Percentiles rank a stretch among this genome's conserved stretches.
These are phyloP conservation scores for Lepeophtheirus nordmannii DNA, from an alignment of 2,888 invertebrate genomes.

Conservation along the genomic window DNA sequence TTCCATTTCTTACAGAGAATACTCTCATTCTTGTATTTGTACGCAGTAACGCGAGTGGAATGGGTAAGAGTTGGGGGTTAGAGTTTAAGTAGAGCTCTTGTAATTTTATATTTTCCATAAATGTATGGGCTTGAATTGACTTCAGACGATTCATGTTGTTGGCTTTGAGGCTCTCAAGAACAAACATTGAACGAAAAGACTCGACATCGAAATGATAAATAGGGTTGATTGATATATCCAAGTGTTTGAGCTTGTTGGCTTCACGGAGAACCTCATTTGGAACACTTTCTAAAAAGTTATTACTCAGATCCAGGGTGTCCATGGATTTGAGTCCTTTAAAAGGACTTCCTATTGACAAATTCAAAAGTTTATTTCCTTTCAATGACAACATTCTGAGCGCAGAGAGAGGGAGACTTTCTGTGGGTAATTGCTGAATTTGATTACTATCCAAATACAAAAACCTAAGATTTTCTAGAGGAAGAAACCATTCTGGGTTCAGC, in stretches of 20 bases:
- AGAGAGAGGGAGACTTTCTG: background rate
- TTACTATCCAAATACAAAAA: constrained; percentile 12
- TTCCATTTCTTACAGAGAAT: background rate
- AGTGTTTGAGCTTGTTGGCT: constrained; percentile 1
- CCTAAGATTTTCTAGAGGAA: constrained; percentile 9
- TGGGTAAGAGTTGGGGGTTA: background rate
- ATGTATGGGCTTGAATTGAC: background rate
- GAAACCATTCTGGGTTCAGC: constrained; percentile 8
- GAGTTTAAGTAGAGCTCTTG: constrained; percentile 1
- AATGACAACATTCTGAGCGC: constrained; percentile 8
- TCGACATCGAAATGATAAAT: background rate
- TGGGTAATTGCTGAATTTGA: constrained; percentile 8
- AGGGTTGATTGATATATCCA: constrained; percentile 18
- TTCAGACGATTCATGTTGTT: constrained; percentile 10
- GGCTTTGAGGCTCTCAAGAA: constrained; percentile 1
- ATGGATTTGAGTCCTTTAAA: constrained; percentile 3
- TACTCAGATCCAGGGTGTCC: constrained; percentile 16
- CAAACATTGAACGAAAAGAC: constrained; percentile 9
- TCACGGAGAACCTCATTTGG: constrained; percentile 1
- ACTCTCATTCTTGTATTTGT: background rate
- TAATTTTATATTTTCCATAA: constrained; percentile 16
- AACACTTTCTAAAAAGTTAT: constrained; percentile 3
- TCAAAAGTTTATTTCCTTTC: background rate
- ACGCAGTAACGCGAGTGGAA: constrained; percentile 4
- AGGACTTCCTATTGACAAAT: background rate